Evolutionary conservation across 2,888 invertebrate genomes (phyloP), one percentile per base, ranked within the genome.

Genomic region (Dynastes tityus): DNA sequence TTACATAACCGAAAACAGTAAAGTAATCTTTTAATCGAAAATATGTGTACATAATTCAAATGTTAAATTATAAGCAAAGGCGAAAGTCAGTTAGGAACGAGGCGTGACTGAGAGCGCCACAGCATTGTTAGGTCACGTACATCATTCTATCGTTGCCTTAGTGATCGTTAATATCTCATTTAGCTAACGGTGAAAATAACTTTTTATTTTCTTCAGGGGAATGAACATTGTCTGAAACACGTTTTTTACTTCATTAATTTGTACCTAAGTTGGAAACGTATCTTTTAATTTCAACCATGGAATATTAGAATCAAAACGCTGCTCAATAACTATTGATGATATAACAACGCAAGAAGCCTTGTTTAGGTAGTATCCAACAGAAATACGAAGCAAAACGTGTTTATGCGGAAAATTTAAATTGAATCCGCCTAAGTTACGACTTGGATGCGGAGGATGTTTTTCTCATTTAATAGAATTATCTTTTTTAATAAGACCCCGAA

Each of bases 361-460:
- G 11, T 27, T 27, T 13, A 16, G 37, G 16, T 16, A 65, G 1
- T 13, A 65, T 11, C 51, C 27, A 16, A 68, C 6, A 51, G 65
- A 29, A 51, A 32, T 51, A 40, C 29, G 68, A 67, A 22, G n/a
- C 16, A 49, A 22, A 63, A 27, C 51, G 68, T 51, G 68, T 68
- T 68, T 68, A 68, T 27, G 68, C 22, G 29, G 68, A 68, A 68
- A 68, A 68, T 51, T 68, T 68, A 68, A 68, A 68, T 68, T 68
- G 68, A 13, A 68, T 51, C 51, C 29, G 51, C 49, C 51, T 29
- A 68, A 68, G 27, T 68, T 68, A 68, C 68, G 68, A 68, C 27
- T 27, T 29, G 68, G 29, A n/a, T n/a, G 29, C 51, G 51, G 68
- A 29, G 11, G 45, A 13, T 51, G 68, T 49, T 68, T 51, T 51